A percentile compares a stretch with the other conserved stretches of the same genome.
These are phyloP conservation scores for Acutogordius australiensis DNA, from an alignment of 2,888 invertebrate species.

Conservation along the genomic window DNA sequence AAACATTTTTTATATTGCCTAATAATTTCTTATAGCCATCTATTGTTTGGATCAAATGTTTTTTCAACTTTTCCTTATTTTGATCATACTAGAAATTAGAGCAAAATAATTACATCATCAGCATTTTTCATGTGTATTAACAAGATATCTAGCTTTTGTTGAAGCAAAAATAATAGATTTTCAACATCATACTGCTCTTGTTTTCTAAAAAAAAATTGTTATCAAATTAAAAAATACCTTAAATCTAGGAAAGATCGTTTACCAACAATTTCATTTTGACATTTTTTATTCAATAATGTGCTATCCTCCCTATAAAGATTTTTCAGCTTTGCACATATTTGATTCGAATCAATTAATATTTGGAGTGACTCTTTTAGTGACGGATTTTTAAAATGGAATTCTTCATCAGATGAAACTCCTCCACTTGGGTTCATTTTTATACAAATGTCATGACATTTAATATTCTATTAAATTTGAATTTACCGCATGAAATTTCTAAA, in stretches of 20 bases:
- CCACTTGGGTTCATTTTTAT: no score
- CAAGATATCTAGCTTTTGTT: neutral
- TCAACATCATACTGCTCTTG: neutral
- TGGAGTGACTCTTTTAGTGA: neutral
- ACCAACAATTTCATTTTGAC: neutral
- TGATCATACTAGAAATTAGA: no score
- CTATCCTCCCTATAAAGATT: neutral
- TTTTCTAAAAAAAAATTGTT: neutral
- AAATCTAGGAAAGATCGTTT: neutral
- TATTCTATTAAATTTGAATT: no score
- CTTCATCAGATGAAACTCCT: no score
- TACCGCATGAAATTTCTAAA: no score
- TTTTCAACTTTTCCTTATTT: no score
- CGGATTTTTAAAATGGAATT: neutral
- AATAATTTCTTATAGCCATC: no score
- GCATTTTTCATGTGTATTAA: neutral
- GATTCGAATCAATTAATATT: neutral
- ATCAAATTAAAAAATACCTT: neutral
- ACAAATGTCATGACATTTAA: no score
- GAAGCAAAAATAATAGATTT: neutral
- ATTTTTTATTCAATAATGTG: neutral
- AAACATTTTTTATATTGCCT: no score
- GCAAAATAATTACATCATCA: neutral
- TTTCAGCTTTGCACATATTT: neutral
- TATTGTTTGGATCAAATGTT: no score